These are phyloP conservation scores for Oscarella lobularis DNA, from an alignment of 37 sponge, comb jelly and placozoan genomes.

Conservation along the genomic window DNA sequence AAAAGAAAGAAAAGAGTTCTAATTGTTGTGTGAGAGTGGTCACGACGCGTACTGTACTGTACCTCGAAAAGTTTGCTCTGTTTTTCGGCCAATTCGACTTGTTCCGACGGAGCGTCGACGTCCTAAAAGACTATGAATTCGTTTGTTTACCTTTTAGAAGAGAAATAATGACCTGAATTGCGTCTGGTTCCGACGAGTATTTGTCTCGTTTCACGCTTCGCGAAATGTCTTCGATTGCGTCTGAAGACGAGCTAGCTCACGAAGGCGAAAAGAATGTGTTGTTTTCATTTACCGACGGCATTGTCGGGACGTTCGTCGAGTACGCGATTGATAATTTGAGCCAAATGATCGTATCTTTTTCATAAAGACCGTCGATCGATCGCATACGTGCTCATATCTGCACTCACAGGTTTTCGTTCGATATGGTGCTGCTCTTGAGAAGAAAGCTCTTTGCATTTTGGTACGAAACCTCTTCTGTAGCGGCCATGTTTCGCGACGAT, in stretches of 20 bases:
- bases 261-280: not conserved
- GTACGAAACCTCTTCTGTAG: not conserved
- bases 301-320: slow-evolving; percentile 62
- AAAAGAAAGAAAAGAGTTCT: too few species aligned
- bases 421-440: not conserved
- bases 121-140: slow-evolving; percentile 28
- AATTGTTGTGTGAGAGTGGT: too few species aligned
- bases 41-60: not conserved
- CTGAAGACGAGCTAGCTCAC: slow-evolving; percentile 12
- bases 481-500: too few species aligned
- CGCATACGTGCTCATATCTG: not conserved
- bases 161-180: slow-evolving; percentile 46
- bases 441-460: not conserved
- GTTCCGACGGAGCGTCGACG: slow-evolving; percentile 31
- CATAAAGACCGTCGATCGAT: not conserved
- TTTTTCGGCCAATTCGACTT: slow-evolving; percentile 52
- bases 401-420: not conserved
- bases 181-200: slow-evolving; percentile 19
- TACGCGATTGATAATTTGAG: slow-evolving; percentile 41
- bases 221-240: slow-evolving; percentile 59
- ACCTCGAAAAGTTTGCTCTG: slow-evolving; percentile 71
- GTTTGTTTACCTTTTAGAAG: not conserved
- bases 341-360: slow-evolving; percentile 76
- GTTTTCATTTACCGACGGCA: slow-evolving; percentile 43
- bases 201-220: slow-evolving; percentile 39